Evolutionary conservation across 2,797 vertebrate genomes (phyloP).

Genomic region (Tinamus major): DNA sequence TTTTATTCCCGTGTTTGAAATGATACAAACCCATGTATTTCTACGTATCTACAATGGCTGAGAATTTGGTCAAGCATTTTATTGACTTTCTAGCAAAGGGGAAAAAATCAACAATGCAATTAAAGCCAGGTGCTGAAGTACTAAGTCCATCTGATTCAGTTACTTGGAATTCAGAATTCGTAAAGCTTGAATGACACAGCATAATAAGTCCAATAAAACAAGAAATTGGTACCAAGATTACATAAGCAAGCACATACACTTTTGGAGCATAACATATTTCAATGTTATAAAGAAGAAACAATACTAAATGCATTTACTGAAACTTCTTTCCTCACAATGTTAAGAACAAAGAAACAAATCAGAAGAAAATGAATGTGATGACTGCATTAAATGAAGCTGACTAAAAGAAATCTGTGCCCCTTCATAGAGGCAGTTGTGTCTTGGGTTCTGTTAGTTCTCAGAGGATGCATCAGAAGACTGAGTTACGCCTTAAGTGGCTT

Average conservation of each 20-base stretch:
- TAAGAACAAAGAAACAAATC: background rate
- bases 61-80: background rate
- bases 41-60: background rate
- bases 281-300: background rate
- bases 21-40: background rate
- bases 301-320: background rate
- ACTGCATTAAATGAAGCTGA: background rate
- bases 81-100: background rate
- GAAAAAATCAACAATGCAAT: background rate
- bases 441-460: background rate
- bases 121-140: slow-evolving; percentile 13
- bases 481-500: background rate
- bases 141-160: background rate
- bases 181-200: background rate
- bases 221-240: background rate
- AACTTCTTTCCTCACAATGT: background rate
- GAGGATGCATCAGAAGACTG: background rate
- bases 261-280: background rate
- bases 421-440: background rate
- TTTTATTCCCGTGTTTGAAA: background rate
- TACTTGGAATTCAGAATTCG: background rate
- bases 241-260: background rate
- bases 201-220: slow-evolving; percentile 30
- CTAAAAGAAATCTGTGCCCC: background rate
- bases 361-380: background rate